Conservation (phyloP, 2,888 invertebrate genomes). For the Dicranocentrus wangi region DNA sequence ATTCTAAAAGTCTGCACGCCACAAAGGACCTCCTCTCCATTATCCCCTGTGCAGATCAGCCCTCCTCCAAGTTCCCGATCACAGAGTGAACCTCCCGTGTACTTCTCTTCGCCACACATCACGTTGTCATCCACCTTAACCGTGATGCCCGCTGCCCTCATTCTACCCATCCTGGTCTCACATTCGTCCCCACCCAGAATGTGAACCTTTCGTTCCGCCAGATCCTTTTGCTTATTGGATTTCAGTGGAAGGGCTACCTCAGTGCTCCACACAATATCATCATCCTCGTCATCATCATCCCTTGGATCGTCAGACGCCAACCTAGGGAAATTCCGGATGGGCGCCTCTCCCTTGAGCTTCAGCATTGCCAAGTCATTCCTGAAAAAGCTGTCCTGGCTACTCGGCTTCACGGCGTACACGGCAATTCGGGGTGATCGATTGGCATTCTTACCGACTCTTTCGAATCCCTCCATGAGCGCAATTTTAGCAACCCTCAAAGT, state of each 20-base stretch:
- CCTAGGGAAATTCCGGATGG: too few relatives aligned
- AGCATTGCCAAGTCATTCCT: slow-evolving; percentile 38
- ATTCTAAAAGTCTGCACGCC: slow-evolving; percentile 45
- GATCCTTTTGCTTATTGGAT: too few relatives aligned
- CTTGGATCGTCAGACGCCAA: too few relatives aligned
- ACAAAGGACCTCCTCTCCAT: slow-evolving; percentile 38
- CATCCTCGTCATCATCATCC: neutral
- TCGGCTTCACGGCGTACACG: too few relatives aligned
- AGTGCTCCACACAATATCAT: too few relatives aligned
- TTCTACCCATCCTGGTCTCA: slow-evolving; percentile 23
- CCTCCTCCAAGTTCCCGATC: slow-evolving; percentile 24
- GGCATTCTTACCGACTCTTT: neutral
- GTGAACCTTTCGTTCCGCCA: too few relatives aligned
- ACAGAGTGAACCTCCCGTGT: slow-evolving; percentile 14
- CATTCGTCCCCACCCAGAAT: slow-evolving; percentile 9
- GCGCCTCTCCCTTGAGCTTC: slow-evolving; percentile 15
- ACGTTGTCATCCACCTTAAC: slow-evolving; percentile 1
- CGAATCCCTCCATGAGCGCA: neutral
- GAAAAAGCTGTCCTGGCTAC: too few relatives aligned
- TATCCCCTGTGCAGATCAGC: slow-evolving; percentile 3
- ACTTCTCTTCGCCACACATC: slow-evolving; percentile 19
- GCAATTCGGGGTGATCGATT: too few relatives aligned
- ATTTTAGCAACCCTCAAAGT: neutral
- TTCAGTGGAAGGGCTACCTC: too few relatives aligned
- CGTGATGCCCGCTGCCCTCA: neutral